Percentiles rank a stretch among this genome's conserved stretches.
phyloP scores from a whole-genome alignment of 2,797 vertebrate species.

The Ambastaia sidthimunki region DNA sequence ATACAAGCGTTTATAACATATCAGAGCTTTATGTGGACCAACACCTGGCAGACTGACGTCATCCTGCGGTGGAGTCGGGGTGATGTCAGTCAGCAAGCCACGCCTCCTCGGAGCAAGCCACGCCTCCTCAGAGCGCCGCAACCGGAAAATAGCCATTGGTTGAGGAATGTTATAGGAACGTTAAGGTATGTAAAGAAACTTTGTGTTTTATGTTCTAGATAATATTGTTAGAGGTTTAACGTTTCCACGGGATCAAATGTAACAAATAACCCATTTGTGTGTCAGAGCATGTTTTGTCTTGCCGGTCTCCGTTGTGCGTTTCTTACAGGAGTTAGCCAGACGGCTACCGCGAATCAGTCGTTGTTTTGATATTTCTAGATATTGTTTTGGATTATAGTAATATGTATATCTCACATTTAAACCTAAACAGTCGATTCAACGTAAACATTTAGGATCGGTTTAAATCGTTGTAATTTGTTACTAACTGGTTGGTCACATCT shows the following conservation, averaged over 20 bases:
- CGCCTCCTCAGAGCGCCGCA: slow-evolving; percentile 20
- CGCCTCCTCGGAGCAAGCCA: slow-evolving; percentile 25
- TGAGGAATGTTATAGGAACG: slow-evolving; percentile 47
- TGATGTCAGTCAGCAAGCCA: slow-evolving; percentile 47
- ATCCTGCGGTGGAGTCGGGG: slow-evolving; percentile 33
- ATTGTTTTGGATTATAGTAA: background rate
- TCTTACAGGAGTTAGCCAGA: slow-evolving; percentile 26
- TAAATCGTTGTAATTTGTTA: background rate
- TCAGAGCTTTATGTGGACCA: background rate
- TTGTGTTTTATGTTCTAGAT: background rate
- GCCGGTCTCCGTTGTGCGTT: background rate
- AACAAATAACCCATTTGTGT: background rate
- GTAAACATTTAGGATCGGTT: background rate
- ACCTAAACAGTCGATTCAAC: background rate
- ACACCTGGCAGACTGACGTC: slow-evolving; percentile 41
- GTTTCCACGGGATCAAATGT: too few species aligned
- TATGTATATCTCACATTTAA: background rate
- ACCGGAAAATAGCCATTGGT: slow-evolving; percentile 43
- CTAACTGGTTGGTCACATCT: background rate
- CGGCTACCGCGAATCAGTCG: slow-evolving; percentile 12
- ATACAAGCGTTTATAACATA: background rate
- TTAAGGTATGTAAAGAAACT: slow-evolving; percentile 39
- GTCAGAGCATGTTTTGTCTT: background rate
- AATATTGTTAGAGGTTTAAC: background rate
- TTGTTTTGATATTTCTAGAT: background rate